Conservation (phyloP, 1,140 invertebrate genomes). For the Heliconius congener region DNA sequence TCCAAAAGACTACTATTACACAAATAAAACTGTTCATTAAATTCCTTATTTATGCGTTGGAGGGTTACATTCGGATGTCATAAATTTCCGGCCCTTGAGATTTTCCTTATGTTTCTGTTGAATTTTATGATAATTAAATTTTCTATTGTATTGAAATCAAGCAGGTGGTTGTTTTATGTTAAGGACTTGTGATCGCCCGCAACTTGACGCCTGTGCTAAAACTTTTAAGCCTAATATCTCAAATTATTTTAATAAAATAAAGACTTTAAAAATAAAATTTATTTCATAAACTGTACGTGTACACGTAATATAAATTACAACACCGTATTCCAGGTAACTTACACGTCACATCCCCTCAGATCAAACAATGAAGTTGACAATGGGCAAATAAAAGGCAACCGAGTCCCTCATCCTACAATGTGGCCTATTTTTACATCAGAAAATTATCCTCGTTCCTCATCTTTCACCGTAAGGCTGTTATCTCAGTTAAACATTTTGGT, state of each 20-base stretch:
- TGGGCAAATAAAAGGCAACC: conserved; percentile 61
- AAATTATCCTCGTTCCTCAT: conserved; percentile 63
- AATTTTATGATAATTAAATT: conserved; percentile 25
- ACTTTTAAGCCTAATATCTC: neutral
- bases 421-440: conserved; percentile 67
- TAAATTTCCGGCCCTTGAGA: conserved; percentile 32
- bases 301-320: conserved; percentile 63
- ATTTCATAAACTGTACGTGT: conserved; percentile 33
- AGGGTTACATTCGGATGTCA: conserved; percentile 28
- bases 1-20: conserved; percentile 34
- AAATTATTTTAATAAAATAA: neutral
- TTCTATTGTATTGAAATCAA: conserved; percentile 16
- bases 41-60: conserved; percentile 33
- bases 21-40: conserved; percentile 41
- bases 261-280: neutral
- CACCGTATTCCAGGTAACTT: conserved; percentile 53
- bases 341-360: conserved; percentile 43
- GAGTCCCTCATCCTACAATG: conserved; percentile 52
- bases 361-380: conserved; percentile 65
- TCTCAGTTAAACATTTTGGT: conserved; percentile 67
- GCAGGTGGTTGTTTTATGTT: neutral
- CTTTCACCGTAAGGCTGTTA: conserved; percentile 55
- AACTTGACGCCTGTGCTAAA: neutral
- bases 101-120: conserved; percentile 21
- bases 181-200: neutral